Base-by-base conservation (phyloP, 2,888 invertebrate genomes). In the Aphrophora alni region DNA sequence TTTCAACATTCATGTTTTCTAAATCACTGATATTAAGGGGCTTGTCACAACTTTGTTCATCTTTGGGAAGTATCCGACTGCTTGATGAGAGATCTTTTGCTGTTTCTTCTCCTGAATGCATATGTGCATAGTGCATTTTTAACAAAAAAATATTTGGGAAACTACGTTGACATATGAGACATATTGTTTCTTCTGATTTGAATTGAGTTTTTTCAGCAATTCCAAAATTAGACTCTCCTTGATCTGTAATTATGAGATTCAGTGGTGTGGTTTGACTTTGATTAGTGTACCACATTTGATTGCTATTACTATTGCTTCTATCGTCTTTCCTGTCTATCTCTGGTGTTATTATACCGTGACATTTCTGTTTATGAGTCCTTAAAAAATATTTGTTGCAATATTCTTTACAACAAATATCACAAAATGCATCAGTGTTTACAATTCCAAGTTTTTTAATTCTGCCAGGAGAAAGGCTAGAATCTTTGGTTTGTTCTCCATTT, bases 331-430 rank as follows among this genome's bases (percentile, higher is more conserved):
- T 81, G 14, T 81, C 81, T n/a, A 73, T 73, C 26, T 90, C 90
- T 4, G 89, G 89, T 0, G 88, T 87, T 2, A 88, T 91, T 44
- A 97, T 93, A 0, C 97, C 97, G 88, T 98, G 98, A 17, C 95
- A 92, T 87, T 97, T 95, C 90, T 95, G 93, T 87, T 97, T 96
- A 89, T 98, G 98, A 77, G 96, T 96, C 79, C 96, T 91, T 73
- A 98, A 90, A 87, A 97, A 97, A 87, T 97, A 97, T 88, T 96
- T 96, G 87, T 96, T 97, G 88, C 95, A 96, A 87, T 97, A 97
- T 88, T 97, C 97, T 88, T 97, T 96, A 89, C 95, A 95, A 88
- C 97, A 97, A 82, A 97, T 92, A 88, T 97, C 97, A 88, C 97
- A 97, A 88, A 96, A 97, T 21, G 96, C 95, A 86, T 81, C 81